Percentiles rank a stretch among this genome's conserved stretches.
Conservation (phyloP, 2,113 vertebrate genomes). For the Copsychus sechellarum region DNA sequence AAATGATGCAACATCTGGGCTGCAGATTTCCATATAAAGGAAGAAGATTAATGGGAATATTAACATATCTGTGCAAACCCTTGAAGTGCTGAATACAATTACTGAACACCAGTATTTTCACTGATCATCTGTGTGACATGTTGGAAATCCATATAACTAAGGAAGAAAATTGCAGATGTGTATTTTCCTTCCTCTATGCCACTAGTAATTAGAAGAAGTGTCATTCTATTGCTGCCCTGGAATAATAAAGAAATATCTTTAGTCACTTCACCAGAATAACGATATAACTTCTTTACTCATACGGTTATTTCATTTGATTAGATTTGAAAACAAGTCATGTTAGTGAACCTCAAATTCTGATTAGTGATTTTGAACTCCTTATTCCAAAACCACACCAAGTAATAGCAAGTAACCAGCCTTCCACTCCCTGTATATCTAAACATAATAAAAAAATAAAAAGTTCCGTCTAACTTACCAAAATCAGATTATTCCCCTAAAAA, state of each 20-base stretch:
- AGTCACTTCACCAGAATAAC: background rate
- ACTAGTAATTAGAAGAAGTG: background rate
- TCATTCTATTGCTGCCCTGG: background rate
- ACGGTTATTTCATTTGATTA: background rate
- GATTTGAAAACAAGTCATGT: background rate
- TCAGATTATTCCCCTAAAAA: background rate
- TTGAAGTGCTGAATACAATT: conserved; percentile 76
- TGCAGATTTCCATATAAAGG: conserved; percentile 78
- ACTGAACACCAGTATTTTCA: conserved; percentile 60
- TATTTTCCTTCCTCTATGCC: background rate
- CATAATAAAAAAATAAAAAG: fast-evolving
- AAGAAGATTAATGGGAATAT: conserved; percentile 84
- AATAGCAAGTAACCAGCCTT: background rate
- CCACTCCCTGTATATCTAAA: background rate
- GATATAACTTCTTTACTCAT: background rate
- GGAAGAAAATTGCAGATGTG: conserved; percentile 9
- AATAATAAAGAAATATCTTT: background rate
- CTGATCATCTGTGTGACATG: background rate
- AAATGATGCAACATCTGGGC: conserved; percentile 85
- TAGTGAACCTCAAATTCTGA: background rate
- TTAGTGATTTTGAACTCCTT: background rate
- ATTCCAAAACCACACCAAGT: background rate
- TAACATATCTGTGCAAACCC: conserved; percentile 79
- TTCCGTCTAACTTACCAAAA: background rate
- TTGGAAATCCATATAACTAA: background rate